Conservation (phyloP, 2,113 vertebrate genomes). For the Gymnarchus niloticus region DNA sequence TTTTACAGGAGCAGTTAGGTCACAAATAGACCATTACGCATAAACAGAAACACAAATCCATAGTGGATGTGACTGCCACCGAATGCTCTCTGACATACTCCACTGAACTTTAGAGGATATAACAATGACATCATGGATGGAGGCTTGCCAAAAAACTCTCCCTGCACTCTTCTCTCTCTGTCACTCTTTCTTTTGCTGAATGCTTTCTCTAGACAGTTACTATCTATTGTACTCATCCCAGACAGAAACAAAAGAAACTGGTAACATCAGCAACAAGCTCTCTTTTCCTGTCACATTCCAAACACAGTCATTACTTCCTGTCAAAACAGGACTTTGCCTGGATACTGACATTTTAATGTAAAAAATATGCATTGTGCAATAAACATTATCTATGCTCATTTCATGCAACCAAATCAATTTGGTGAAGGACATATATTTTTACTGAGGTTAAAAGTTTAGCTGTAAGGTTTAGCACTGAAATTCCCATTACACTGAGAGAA, state of each 20-base stretch:
- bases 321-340: not conserved
- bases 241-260: constrained; percentile 14
- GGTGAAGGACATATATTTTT: not conserved
- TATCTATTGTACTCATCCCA: constrained; percentile 21
- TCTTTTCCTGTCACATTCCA: constrained; percentile 27
- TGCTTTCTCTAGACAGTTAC: constrained; percentile 16
- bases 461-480: not conserved
- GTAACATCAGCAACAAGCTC: not conserved
- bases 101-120: not conserved
- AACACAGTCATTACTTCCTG: not conserved
- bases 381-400: constrained; percentile 1
- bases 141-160: not conserved
- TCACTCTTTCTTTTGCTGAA: constrained; percentile 17
- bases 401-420: not conserved
- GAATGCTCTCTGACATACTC: not conserved
- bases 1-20: not conserved
- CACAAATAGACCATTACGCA: not conserved
- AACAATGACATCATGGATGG: not conserved
- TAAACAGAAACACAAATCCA: not conserved
- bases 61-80: not conserved
- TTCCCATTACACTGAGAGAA: not conserved
- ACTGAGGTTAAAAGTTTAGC: not conserved
- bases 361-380: not conserved
- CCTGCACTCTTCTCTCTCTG: not conserved
- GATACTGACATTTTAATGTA: not conserved